Percentiles rank a stretch among this genome's conserved stretches.
Evolutionary conservation across 2,888 invertebrate species (phyloP).

Genomic region (Seira sanloemensis): DNA sequence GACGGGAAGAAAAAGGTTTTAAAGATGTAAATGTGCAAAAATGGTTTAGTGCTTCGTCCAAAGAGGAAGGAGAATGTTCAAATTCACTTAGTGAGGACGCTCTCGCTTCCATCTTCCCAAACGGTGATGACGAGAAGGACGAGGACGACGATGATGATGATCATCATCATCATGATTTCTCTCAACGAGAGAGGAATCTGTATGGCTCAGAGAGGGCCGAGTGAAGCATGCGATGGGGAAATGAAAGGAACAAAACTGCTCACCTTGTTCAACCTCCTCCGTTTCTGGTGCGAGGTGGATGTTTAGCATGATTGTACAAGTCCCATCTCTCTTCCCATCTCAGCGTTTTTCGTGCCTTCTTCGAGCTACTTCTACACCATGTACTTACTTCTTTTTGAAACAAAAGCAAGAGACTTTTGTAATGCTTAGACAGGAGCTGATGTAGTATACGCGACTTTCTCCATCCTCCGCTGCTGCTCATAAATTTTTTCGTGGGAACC

Average conservation of each 20-base stretch:
- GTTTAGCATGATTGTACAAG: not conserved
- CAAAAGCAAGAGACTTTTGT: not conserved
- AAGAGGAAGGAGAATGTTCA: not conserved
- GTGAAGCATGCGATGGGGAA: not conserved
- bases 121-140: not conserved
- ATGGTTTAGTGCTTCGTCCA: not conserved
- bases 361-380: too few relatives aligned
- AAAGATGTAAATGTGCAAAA: not conserved
- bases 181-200: not conserved
- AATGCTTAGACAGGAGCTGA: not conserved
- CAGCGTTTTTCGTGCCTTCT: too few relatives aligned
- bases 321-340: too few relatives aligned
- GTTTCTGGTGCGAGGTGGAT: not conserved
- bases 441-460: not conserved
- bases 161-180: not conserved
- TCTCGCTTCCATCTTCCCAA: not conserved
- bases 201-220: not conserved
- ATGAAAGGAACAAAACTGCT: not conserved
- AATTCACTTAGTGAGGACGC: not conserved
- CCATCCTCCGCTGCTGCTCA: not conserved
- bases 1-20: not conserved
- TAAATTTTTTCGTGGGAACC: not conserved
- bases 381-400: not conserved
- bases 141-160: not conserved
- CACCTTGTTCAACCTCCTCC: not conserved